phyloP scores from a whole-genome alignment of 2,113 vertebrate genomes.

The Lagopus leucura region DNA sequence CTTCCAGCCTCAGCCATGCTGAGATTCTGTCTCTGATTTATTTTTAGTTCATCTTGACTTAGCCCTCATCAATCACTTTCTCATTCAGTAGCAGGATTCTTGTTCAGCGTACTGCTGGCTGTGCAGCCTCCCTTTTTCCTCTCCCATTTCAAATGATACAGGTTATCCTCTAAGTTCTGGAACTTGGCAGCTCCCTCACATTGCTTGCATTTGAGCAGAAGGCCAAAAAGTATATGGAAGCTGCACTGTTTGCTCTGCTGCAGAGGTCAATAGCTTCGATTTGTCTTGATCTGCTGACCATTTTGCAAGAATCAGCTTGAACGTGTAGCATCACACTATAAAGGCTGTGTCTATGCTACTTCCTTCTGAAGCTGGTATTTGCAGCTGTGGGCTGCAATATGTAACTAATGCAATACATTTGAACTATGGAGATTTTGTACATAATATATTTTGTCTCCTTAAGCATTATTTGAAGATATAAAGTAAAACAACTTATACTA shows the following conservation, averaged over 20 bases:
- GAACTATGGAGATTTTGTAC: background rate
- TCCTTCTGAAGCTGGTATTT: background rate
- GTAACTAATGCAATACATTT: background rate
- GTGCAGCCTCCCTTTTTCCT: background rate
- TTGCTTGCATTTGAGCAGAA: background rate
- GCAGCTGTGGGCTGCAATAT: background rate
- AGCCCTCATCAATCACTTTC: background rate
- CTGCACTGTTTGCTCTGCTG: background rate
- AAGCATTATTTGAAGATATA: background rate
- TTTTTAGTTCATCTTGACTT: background rate
- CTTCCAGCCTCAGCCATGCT: background rate
- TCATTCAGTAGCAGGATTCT: background rate
- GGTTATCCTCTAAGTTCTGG: background rate
- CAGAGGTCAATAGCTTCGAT: background rate
- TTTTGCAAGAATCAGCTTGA: background rate
- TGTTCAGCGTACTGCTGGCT: background rate
- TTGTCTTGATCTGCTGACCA: background rate
- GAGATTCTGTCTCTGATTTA: background rate
- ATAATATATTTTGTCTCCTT: background rate
- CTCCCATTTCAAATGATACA: background rate
- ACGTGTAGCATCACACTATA: background rate
- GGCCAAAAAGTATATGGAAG: background rate
- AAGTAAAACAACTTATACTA: background rate
- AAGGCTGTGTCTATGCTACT: background rate
- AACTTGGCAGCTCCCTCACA: background rate